Conservation (phyloP, 2,113 vertebrate species). For the Chascanopsetta lugubris region DNA sequence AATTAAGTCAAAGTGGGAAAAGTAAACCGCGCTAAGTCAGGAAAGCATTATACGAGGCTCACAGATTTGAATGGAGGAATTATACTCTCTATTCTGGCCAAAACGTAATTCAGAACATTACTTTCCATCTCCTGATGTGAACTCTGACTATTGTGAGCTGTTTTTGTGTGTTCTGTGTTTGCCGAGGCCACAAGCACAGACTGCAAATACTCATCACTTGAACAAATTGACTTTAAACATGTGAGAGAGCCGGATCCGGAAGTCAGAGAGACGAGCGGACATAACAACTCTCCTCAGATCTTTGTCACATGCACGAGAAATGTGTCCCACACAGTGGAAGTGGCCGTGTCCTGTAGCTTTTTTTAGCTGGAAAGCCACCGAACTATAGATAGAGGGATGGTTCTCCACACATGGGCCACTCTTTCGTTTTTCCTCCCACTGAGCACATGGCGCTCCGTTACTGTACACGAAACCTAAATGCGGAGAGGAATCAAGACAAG, state of each 20-base stretch:
- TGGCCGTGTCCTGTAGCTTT: slow-evolving; percentile 68
- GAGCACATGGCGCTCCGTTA: slow-evolving; percentile 20
- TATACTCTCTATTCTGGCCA: neutral
- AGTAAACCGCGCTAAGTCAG: no score
- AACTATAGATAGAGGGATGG: slow-evolving; percentile 80
- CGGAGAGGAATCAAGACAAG: neutral
- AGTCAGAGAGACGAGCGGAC: slow-evolving; percentile 21
- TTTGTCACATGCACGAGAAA: slow-evolving; percentile 49
- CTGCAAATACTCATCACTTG: neutral
- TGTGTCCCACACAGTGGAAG: slow-evolving; percentile 55
- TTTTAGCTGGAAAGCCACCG: slow-evolving; percentile 77
- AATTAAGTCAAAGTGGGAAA: no score
- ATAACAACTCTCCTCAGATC: slow-evolving; percentile 34
- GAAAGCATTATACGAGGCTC: neutral
- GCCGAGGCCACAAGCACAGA: neutral
- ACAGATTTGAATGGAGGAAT: neutral
- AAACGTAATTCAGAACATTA: neutral
- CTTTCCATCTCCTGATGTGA: neutral
- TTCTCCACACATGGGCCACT: slow-evolving; percentile 54
- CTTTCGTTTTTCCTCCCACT: slow-evolving; percentile 33
- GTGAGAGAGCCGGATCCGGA: slow-evolving; percentile 1
- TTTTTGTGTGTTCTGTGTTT: neutral
- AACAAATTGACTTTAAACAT: slow-evolving; percentile 4
- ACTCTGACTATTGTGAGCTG: neutral
- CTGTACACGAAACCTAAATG: slow-evolving; percentile 28